These are phyloP conservation scores for Clusia tigrina DNA, from an alignment of 2,888 invertebrate genomes.

Conservation along the genomic window DNA sequence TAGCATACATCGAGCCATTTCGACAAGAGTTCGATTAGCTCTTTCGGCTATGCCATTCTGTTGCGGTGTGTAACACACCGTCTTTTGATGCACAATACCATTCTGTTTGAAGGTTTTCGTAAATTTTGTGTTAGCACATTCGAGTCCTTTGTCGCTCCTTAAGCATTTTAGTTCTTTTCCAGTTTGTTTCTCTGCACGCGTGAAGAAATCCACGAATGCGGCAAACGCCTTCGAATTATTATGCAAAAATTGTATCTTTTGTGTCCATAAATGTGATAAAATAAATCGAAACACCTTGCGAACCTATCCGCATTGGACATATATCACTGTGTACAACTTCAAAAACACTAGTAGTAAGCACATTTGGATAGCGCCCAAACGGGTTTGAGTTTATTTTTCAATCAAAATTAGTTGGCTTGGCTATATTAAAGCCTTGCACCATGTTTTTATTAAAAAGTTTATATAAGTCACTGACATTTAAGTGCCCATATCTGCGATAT, in stretches of 20 bases:
- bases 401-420: neutral
- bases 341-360: slow-evolving; percentile 13
- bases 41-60: slow-evolving; percentile 40
- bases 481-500: too few species aligned
- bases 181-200: slow-evolving; percentile 4
- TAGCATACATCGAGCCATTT: slow-evolving; percentile 37
- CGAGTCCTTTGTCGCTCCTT: slow-evolving; percentile 18
- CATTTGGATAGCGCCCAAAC: slow-evolving; percentile 11
- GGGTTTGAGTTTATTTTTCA: slow-evolving; percentile 22
- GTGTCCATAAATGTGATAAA: slow-evolving; percentile 29
- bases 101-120: slow-evolving; percentile 23
- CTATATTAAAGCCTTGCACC: too few species aligned
- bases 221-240: slow-evolving; percentile 28
- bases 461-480: too few species aligned
- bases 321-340: slow-evolving; percentile 28
- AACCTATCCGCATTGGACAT: slow-evolving; percentile 24
- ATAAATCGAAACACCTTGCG: slow-evolving; percentile 21
- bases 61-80: slow-evolving; percentile 35
- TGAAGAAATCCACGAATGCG: slow-evolving; percentile 22
- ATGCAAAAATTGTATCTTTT: slow-evolving; percentile 23
- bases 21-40: slow-evolving; percentile 35
- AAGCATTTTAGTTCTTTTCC: slow-evolving; percentile 15
- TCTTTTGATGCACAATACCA: slow-evolving; percentile 36
- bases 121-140: slow-evolving; percentile 27
- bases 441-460: too few species aligned